Percentiles rank a stretch among this genome's conserved stretches.
Conservation (phyloP, 2,888 invertebrate species). For the Fabriciana adippe region DNA sequence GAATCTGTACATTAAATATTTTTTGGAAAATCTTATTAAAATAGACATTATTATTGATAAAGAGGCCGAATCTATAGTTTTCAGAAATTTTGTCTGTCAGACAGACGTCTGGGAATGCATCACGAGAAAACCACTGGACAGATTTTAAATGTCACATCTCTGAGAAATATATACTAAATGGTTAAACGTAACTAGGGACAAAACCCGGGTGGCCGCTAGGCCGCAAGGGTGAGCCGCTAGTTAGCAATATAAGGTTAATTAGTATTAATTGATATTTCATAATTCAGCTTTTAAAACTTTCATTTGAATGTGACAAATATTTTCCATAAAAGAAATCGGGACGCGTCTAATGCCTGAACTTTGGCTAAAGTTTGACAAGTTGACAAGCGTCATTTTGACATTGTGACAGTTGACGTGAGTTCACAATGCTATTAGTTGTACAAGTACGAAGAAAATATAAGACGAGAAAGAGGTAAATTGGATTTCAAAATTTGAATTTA, state of each 20-base stretch:
- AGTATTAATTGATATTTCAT: neutral
- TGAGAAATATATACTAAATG: too few species aligned
- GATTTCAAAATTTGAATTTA: constrained; percentile 1
- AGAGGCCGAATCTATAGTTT: too few species aligned
- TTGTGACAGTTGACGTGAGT: constrained; percentile 27
- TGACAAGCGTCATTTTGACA: constrained; percentile 34
- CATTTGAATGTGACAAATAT: constrained; percentile 19
- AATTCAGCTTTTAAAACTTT: constrained; percentile 7
- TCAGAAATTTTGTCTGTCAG: too few species aligned
- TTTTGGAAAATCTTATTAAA: too few species aligned
- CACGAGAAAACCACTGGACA: too few species aligned
- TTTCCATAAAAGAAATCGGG: constrained; percentile 21
- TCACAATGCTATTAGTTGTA: constrained; percentile 15
- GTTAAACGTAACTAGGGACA: too few species aligned
- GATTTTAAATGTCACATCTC: too few species aligned
- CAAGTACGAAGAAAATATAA: neutral
- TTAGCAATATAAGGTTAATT: neutral
- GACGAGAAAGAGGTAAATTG: neutral
- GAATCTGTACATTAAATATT: too few species aligned
- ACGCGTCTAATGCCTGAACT: constrained; percentile 30
- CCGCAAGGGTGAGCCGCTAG: too few species aligned
- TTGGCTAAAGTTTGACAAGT: constrained; percentile 35
- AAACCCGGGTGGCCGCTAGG: too few species aligned
- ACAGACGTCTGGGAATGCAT: too few species aligned
- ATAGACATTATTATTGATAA: too few species aligned